Conservation (phyloP, 1,140 invertebrate genomes). For the Halesus radiatus region DNA sequence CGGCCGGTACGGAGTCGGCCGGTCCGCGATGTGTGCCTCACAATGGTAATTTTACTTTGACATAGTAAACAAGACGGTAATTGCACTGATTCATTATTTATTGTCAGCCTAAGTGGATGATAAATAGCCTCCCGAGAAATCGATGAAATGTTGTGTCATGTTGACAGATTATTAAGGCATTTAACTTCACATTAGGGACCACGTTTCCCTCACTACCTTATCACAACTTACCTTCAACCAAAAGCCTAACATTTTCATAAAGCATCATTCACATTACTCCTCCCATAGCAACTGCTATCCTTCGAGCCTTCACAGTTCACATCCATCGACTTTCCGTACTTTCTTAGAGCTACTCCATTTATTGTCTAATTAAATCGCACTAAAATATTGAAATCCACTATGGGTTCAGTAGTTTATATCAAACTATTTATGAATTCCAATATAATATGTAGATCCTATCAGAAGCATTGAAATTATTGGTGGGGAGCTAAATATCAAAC, state of each 20-base stretch:
- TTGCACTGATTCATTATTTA: conserved; percentile 34
- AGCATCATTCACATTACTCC: too few species aligned
- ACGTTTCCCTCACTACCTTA: too few species aligned
- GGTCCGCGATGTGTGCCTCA: neutral
- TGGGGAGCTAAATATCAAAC: neutral
- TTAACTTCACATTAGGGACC: neutral
- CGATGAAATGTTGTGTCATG: conserved; percentile 3
- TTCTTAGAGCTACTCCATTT: too few species aligned
- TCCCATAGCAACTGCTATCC: too few species aligned
- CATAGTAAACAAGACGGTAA: conserved; percentile 31
- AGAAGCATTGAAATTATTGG: conserved; percentile 6
- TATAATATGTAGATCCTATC: neutral
- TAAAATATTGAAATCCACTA: too few species aligned
- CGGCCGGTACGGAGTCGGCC: neutral
- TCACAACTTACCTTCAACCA: too few species aligned
- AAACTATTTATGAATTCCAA: neutral
- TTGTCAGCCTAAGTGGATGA: conserved; percentile 31
- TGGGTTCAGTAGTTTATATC: neutral
- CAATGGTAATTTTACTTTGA: conserved; percentile 26
- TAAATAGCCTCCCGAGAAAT: conserved; percentile 9
- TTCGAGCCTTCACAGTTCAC: too few species aligned
- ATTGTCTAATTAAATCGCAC: too few species aligned
- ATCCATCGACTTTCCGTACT: too few species aligned
- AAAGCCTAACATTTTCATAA: too few species aligned
- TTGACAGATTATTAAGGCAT: neutral